These are phyloP conservation scores for Stichodactyla helianthus DNA, from an alignment of 64 coral and sea anemone genomes.

Conservation along the genomic window DNA sequence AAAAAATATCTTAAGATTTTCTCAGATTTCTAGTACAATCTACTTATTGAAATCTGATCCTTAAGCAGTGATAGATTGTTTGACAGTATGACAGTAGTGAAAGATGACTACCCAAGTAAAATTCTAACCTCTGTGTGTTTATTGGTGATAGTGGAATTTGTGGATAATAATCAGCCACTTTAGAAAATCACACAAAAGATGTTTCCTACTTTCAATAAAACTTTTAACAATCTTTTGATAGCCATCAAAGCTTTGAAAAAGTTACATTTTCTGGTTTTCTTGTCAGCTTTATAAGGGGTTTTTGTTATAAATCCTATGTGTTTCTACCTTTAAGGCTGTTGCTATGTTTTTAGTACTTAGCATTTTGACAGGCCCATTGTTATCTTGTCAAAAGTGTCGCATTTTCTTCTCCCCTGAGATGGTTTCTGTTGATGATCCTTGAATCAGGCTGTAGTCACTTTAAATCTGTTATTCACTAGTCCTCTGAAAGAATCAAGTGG, in stretches of 20 bases:
- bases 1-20: neutral
- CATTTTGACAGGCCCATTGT: constrained; percentile 11
- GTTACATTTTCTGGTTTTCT: neutral
- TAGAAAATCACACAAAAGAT: neutral
- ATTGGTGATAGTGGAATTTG: constrained; percentile 2
- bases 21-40: neutral
- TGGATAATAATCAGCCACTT: neutral
- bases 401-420: neutral
- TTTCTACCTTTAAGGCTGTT: constrained; percentile 1
- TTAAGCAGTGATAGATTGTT: neutral
- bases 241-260: neutral
- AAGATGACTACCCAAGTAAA: neutral
- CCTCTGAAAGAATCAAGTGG: neutral
- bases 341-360: constrained; percentile 10
- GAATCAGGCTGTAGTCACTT: neutral
- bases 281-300: neutral
- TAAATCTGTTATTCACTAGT: neutral
- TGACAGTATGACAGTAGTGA: neutral
- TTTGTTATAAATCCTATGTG: neutral
- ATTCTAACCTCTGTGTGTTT: neutral
- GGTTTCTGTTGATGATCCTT: constrained; percentile 14
- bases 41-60: neutral
- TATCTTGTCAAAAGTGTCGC: constrained; percentile 9
- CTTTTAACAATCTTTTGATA: neutral
- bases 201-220: neutral